Percentiles rank a stretch among this genome's conserved stretches.
phyloP scores from a whole-genome alignment of 37 sponge, comb jelly and placozoan genomes.

The Oopsacas minuta region DNA sequence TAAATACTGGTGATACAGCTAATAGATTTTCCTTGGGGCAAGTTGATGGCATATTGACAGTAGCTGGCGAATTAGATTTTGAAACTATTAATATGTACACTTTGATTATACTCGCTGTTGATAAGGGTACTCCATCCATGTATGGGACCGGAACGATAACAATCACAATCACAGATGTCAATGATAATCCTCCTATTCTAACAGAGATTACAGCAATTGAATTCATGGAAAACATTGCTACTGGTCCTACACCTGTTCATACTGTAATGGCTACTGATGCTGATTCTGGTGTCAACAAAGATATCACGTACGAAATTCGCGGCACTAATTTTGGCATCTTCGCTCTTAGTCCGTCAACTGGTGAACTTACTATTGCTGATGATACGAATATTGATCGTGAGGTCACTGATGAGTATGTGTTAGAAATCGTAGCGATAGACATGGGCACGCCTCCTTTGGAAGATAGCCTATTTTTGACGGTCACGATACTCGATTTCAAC shows the following conservation, averaged over 20 bases:
- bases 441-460: not conserved
- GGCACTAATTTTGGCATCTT: not conserved
- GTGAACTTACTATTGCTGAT: not conserved
- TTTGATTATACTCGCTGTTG: not conserved
- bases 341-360: not conserved
- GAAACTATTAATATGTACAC: not conserved
- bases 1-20: not conserved
- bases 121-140: not conserved
- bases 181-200: not conserved
- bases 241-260: not conserved
- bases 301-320: not conserved
- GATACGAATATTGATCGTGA: not conserved
- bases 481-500: not conserved
- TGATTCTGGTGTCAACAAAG: not conserved
- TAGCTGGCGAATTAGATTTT: not conserved
- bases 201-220: not conserved
- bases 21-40: not conserved
- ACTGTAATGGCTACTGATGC: conserved; percentile 11
- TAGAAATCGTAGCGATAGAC: not conserved
- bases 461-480: not conserved
- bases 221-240: not conserved
- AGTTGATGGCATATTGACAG: not conserved
- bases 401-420: not conserved
- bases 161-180: not conserved
- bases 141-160: not conserved